phyloP scores from a whole-genome alignment of 2,888 invertebrate species.

The Drosophila longiperda region DNA sequence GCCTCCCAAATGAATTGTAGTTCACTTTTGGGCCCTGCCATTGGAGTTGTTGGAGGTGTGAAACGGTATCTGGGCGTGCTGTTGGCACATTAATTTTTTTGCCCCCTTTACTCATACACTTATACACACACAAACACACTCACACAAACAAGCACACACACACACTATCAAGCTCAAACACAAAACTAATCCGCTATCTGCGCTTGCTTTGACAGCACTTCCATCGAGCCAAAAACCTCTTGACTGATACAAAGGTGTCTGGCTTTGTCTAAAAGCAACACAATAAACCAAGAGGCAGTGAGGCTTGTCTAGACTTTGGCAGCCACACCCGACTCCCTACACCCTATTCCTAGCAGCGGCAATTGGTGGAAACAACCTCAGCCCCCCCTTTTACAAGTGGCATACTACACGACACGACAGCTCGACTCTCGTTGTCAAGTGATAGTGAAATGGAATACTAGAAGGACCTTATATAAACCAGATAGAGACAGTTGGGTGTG shows the following conservation, averaged over 20 bases:
- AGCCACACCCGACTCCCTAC: conserved; percentile 29
- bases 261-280: conserved; percentile 52
- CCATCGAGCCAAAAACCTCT: conserved; percentile 59
- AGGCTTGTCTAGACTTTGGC: conserved; percentile 67
- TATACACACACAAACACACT: not conserved
- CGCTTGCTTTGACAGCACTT: conserved; percentile 74
- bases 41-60: conserved; percentile 1
- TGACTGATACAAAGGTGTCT: conserved; percentile 70
- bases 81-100: conserved; percentile 73
- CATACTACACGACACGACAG: conserved; percentile 52
- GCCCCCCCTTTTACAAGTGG: conserved; percentile 20
- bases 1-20: conserved; percentile 72
- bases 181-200: conserved; percentile 71
- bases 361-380: conserved; percentile 29
- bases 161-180: not conserved
- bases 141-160: not conserved
- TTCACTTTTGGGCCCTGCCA: conserved; percentile 29
- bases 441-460: conserved; percentile 73
- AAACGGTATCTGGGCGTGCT: conserved; percentile 40
- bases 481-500: conserved; percentile 13
- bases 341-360: conserved; percentile 19
- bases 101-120: not conserved
- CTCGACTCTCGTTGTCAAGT: conserved; percentile 64
- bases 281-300: conserved; percentile 8
- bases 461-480: not conserved